These are phyloP conservation scores for Drosophila subobscura DNA, from an alignment of 1,140 invertebrate genomes.

Conservation along the genomic window DNA sequence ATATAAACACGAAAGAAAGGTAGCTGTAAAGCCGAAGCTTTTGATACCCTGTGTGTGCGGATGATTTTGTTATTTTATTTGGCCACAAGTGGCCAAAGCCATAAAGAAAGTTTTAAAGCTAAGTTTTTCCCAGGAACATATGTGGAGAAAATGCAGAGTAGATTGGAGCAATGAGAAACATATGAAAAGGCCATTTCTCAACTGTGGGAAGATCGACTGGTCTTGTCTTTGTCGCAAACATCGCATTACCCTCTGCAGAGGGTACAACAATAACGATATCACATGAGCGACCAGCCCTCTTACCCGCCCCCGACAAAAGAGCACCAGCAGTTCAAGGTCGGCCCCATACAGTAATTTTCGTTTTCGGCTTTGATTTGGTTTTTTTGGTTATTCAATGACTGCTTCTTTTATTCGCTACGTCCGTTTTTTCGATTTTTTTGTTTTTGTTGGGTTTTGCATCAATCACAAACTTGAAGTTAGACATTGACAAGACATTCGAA, in stretches of 20 bases:
- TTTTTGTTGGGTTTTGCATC: conserved; percentile 39
- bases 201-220: too few species aligned
- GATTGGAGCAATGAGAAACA: too few species aligned
- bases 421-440: conserved; percentile 35
- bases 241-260: too few species aligned
- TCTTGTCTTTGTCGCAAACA: too few species aligned
- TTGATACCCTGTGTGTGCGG: too few species aligned
- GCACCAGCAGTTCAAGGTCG: conserved; percentile 41
- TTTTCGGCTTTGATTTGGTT: conserved; percentile 8
- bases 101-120: too few species aligned
- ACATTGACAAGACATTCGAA: conserved; percentile 78
- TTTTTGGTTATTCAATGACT: conserved; percentile 62
- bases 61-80: too few species aligned
- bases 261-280: too few species aligned
- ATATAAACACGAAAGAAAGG: conserved; percentile 20
- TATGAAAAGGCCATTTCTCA: too few species aligned
- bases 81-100: too few species aligned
- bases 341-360: conserved; percentile 13
- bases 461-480: conserved; percentile 73
- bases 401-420: conserved; percentile 61
- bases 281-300: background rate
- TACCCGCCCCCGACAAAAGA: background rate
- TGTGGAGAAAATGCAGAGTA: too few species aligned
- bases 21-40: background rate
- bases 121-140: too few species aligned